Evolutionary conservation across 2,797 vertebrate genomes (phyloP), one percentile per base, ranked within the genome.

Genomic region (Pseudocheirus occidentalis): DNA sequence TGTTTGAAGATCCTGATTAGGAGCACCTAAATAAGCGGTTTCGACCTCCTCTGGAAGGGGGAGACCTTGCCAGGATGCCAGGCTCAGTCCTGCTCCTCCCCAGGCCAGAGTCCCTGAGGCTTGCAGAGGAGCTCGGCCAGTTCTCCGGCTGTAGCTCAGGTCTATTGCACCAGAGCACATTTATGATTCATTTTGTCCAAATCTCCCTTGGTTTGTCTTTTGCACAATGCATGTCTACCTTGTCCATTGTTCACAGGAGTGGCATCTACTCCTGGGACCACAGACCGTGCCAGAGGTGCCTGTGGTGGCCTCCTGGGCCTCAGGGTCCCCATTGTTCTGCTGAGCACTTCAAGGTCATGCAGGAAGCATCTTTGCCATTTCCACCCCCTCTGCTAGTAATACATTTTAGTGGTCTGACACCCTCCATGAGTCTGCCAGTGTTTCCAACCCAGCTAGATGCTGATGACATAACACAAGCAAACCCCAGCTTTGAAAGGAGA

Each of bases 311-410:
- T 95, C 66, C 40, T 62, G 0, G 0, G 93, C 95, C 96, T 95
- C 90, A 16, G 91, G 92, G 93, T 66, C 16, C 94, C 91, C 89
- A 46, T 62, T 95, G 93, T 95, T 94, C 92, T 90, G 81, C 94
- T 28, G 96, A 95, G 34, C 50, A 92, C 57, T 0, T n/a, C 96
- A 95, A 97, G 94, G 95, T 96, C 95, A 89, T 18, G 54, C 28
- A 59, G 91, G 24, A 90, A 90, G 53, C 89, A 90, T 14, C 6
- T 14, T 55, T 28, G 7, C 0, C 7, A 12, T 55, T 10, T 66
- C 58, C 4, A 90, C 1, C 0, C 28, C 34, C 55, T 87, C 14
- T 94, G 62, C 57, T 56, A 50, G 50, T 58, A 54, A 87, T 93
- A 50, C 62, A 94, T 92, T 94, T 95, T 92, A 92, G 73, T 91